These are phyloP conservation scores for Brienomyrus brachyistius DNA, from an alignment of 2,113 vertebrate species.

Conservation along the genomic window DNA sequence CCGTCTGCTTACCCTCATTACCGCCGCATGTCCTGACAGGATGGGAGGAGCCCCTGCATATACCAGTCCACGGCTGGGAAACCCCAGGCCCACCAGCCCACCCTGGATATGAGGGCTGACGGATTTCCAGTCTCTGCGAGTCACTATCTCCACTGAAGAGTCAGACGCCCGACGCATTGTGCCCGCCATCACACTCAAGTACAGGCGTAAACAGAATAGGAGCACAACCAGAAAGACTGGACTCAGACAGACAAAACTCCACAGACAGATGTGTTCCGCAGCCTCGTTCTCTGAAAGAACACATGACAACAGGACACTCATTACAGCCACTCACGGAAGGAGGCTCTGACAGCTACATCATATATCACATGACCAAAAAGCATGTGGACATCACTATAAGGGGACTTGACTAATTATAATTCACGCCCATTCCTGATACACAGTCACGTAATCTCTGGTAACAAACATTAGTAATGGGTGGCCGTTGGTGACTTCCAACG, in stretches of 20 bases:
- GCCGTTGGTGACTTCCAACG: neutral
- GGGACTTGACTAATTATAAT: neutral
- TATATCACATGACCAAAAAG: neutral
- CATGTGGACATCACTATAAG: neutral
- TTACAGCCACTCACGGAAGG: neutral
- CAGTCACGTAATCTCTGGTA: neutral
- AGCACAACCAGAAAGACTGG: neutral
- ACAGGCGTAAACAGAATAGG: neutral
- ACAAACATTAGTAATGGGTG: neutral
- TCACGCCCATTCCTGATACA: neutral
- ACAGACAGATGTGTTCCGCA: neutral
- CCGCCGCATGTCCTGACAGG: neutral
- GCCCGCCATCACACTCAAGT: neutral
- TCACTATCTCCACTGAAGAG: neutral
- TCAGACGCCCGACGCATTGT: neutral
- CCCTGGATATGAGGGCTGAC: neutral
- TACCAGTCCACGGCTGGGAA: neutral
- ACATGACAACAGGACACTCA: neutral
- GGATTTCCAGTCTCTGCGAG: neutral
- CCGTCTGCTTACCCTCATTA: neutral
- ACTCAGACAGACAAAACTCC: neutral
- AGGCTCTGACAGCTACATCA: neutral
- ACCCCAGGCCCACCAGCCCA: neutral
- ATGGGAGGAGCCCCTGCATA: neutral
- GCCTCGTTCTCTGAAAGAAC: too few species aligned